Base-by-base conservation (phyloP, 1,140 invertebrate species). In the Euglossa dilemma region DNA sequence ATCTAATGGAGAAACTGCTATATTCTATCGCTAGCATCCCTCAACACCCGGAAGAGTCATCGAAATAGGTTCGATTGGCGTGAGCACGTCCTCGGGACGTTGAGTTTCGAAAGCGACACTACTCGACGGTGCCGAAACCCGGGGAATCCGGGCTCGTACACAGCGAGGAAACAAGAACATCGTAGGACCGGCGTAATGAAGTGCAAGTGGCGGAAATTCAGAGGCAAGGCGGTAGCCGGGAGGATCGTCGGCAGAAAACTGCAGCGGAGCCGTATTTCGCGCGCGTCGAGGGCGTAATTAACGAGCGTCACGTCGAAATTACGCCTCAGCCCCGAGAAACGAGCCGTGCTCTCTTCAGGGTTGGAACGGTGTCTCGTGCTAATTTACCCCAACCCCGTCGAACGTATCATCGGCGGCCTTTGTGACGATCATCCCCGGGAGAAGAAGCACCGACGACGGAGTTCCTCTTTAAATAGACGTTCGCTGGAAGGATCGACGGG, bases 221-320 rank as follows among this genome's bases (percentile, higher is more conserved):
- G 20, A 52, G 25, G 45, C 28, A 25, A 28, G 54, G 20, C 1
- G 12, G n/a, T 28, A 28, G 57, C 18, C 18, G 36, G n/a, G n/a
- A 63, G 36, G 28, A 76, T 76, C 20, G 45, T 12, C 8, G 25
- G 12, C 8, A 52, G 74, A 57, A 76, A 76, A 76, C 25, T 75
- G 43, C 20, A n/a, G 16, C 36, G 36, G 36, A n/a, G 18, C 36
- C 16, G 47, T 36, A 23, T 75, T 23, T 75, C 73, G 47, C 18
- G 73, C 25, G 45, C 14, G 61, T 64, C 74, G 74, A 76, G 14
- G 47, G 20, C 14, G 25, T 66, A 76, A 76, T 76, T 76, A 76
- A 76, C 74, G 74, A 76, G 59, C 47, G 47, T 76, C 74, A 20
- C 45, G 59, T 43, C 12, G 74, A 64, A 64, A 76, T 76, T 76